Percentiles rank a stretch among this genome's conserved stretches.
phyloP scores from a whole-genome alignment of 2,113 vertebrate genomes.

The human region GRCh38 chr15:62576501-62577000 shows the following conservation, averaged over 20 bases:
- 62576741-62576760: neutral
- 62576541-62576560: neutral
- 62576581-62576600: neutral
- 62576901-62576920: neutral
- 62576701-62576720: neutral
- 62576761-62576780: neutral
- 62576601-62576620: neutral
- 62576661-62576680: neutral
- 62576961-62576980: neutral
- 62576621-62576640: neutral
- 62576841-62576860: neutral
- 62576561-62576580: neutral
- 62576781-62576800: neutral
- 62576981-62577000: neutral
- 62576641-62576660: neutral
- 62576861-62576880: neutral
- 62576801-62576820: neutral
- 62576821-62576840: neutral
- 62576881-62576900: neutral
- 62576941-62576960: neutral
- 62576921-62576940: neutral
- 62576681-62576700: neutral
- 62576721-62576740: neutral
- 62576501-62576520: neutral
- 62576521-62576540: neutral